These are phyloP conservation scores for Solen grandis DNA, from an alignment of 1,140 invertebrate genomes.

Conservation along the genomic window DNA sequence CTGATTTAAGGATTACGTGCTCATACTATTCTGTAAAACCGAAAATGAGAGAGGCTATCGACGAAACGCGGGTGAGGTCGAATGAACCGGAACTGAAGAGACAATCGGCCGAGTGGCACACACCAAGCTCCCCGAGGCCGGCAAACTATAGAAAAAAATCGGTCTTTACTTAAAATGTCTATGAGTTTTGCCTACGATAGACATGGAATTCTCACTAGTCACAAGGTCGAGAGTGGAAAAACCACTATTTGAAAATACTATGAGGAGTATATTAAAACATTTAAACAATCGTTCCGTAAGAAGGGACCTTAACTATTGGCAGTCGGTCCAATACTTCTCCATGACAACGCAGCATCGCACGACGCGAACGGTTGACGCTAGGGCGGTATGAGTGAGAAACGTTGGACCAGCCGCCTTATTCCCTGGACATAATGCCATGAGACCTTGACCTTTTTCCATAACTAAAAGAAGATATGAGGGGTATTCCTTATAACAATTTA, in stretches of 20 bases:
- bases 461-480: conserved; percentile 18
- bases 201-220: neutral
- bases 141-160: neutral
- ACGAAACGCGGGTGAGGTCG: neutral
- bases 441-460: conserved; percentile 17
- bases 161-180: neutral
- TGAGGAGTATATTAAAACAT: conserved; percentile 8
- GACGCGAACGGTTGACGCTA: conserved; percentile 4
- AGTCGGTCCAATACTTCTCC: conserved; percentile 16
- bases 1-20: conserved; percentile 11
- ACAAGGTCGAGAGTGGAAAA: neutral
- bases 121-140: neutral
- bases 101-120: neutral
- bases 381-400: neutral
- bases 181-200: neutral
- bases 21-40: conserved; percentile 1
- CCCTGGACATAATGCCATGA: neutral
- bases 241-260: neutral
- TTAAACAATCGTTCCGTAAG: conserved; percentile 11
- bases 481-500: conserved; percentile 5
- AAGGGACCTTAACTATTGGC: conserved; percentile 5
- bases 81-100: neutral
- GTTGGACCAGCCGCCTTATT: neutral
- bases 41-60: conserved; percentile 5
- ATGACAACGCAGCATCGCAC: conserved; percentile 7